phyloP scores from a whole-genome alignment of 2,113 vertebrate species.

The Oncorhynchus nerka region DNA sequence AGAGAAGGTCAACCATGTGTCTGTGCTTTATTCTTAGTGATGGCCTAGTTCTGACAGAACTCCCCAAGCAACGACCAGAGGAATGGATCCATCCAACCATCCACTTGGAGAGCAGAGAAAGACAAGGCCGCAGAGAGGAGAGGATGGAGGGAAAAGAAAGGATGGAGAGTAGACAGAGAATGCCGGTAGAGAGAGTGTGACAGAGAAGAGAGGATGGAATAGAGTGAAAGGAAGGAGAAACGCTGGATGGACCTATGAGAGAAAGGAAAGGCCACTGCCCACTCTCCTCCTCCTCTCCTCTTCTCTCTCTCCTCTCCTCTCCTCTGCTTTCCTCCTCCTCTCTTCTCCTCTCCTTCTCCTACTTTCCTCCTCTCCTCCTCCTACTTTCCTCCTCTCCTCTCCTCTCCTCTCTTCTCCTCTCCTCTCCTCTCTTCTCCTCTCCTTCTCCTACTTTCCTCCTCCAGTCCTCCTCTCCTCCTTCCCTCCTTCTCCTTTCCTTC shows the following conservation, averaged over 20 bases:
- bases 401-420: too few species aligned
- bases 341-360: constrained; percentile 16
- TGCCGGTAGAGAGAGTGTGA: not conserved
- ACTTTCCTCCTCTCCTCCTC: not conserved
- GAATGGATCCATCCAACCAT: too few species aligned
- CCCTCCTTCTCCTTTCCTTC: too few species aligned
- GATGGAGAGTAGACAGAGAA: too few species aligned
- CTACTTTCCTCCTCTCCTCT: not conserved
- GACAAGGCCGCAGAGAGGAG: not conserved
- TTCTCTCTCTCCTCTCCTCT: too few species aligned
- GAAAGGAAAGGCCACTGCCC: constrained; percentile 25
- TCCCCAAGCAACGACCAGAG: too few species aligned
- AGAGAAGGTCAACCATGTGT: too few species aligned
- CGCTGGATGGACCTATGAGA: constrained; percentile 11
- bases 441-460: too few species aligned
- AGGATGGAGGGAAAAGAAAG: not conserved
- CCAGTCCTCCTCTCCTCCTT: too few species aligned
- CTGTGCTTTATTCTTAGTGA: constrained; percentile 16
- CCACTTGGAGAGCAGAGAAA: not conserved
- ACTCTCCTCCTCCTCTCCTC: too few species aligned
- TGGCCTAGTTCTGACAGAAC: not conserved
- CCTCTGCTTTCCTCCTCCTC: too few species aligned
- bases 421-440: too few species aligned
- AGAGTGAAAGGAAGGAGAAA: constrained; percentile 4
- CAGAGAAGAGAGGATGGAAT: not conserved